A percentile compares a stretch with the other conserved stretches of the same genome.
Evolutionary conservation across 2,888 invertebrate genomes (phyloP).

Genomic region (Steromphala cineraria): DNA sequence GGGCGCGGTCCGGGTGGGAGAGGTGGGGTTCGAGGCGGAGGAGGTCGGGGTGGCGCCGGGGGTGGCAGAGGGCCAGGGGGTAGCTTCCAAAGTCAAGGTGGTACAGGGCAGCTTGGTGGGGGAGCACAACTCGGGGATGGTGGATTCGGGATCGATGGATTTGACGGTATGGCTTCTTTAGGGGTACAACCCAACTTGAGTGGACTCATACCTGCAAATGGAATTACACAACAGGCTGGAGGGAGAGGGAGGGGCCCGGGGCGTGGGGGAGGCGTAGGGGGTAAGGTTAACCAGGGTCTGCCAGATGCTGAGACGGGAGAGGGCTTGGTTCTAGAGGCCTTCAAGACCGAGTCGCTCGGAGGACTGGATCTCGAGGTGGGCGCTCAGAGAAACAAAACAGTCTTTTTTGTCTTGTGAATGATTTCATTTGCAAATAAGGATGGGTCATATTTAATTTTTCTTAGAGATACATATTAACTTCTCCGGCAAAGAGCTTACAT

Average conservation of each 20-base stretch:
- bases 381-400: no score
- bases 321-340: no score
- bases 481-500: no score
- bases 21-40: not conserved
- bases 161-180: not conserved
- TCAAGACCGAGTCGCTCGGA: no score
- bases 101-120: not conserved
- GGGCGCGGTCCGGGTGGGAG: not conserved
- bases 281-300: not conserved
- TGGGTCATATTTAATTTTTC: no score
- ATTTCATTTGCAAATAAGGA: no score
- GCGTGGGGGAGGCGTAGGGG: not conserved
- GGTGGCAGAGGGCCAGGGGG: not conserved
- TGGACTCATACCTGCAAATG: not conserved
- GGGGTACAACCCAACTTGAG: not conserved
- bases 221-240: not conserved
- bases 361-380: no score
- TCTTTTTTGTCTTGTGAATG: no score
- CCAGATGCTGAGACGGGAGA: no score
- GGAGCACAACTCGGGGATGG: not conserved
- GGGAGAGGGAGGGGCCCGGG: not conserved
- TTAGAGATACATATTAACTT: no score
- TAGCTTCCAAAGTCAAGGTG: not conserved
- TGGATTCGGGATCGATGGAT: not conserved
- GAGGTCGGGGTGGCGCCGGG: not conserved